Conservation (phyloP, 1,140 invertebrate genomes). For the Aphidius ervi region DNA sequence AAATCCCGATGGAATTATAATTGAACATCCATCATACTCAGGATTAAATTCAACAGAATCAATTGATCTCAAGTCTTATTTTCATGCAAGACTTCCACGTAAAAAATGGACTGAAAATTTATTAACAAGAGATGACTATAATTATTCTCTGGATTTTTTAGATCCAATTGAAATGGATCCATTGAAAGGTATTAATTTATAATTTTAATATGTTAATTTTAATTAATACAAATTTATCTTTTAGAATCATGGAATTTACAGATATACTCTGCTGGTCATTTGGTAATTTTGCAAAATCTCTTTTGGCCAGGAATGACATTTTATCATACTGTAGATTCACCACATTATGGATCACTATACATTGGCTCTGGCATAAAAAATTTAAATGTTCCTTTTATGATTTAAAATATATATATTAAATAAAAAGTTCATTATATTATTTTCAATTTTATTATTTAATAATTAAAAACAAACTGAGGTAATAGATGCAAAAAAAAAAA, state of each 20-base stretch:
- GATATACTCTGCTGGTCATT: conserved; percentile 54
- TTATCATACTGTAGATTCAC: conserved; percentile 64
- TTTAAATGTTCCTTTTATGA: conserved; percentile 69
- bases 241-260: conserved; percentile 63
- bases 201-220: conserved; percentile 6
- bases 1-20: conserved; percentile 59
- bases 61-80: conserved; percentile 61
- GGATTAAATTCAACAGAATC: conserved; percentile 61
- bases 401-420: conserved; percentile 33
- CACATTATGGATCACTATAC: conserved; percentile 67
- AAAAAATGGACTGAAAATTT: conserved; percentile 70
- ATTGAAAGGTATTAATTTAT: conserved; percentile 51
- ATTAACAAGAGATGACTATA: conserved; percentile 67
- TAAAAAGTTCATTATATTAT: background rate
- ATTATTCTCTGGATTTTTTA: conserved; percentile 73
- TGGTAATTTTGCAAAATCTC: conserved; percentile 61
- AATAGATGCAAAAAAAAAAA: background rate
- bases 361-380: conserved; percentile 70
- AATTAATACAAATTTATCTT: conserved; percentile 13
- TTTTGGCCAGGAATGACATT: conserved; percentile 73
- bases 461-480: background rate
- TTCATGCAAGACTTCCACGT: conserved; percentile 62
- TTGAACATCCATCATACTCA: conserved; percentile 65
- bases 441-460: background rate
- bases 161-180: conserved; percentile 67